These are phyloP conservation scores for Sebastes glaucus DNA, from an alignment of 2,797 vertebrate genomes.

Conservation along the genomic window DNA sequence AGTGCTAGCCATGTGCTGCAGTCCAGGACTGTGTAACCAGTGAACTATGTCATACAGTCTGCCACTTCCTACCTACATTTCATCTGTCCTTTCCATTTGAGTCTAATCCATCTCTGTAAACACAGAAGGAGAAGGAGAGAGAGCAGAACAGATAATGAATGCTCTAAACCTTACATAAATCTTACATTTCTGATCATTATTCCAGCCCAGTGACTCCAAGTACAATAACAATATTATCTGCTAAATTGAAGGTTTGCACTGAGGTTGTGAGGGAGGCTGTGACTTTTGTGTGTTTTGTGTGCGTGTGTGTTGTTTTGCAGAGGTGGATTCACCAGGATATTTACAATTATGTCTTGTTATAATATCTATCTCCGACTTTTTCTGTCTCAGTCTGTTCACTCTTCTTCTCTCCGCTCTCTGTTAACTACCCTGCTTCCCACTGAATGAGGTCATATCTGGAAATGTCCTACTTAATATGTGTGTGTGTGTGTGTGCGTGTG, in stretches of 20 bases:
- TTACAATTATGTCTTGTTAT: slow-evolving; percentile 51
- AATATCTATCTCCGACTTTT: slow-evolving; percentile 25
- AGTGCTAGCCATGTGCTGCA: slow-evolving; percentile 38
- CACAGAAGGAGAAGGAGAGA: slow-evolving; percentile 3
- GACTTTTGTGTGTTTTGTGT: slow-evolving; percentile 4
- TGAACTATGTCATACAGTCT: slow-evolving; percentile 40
- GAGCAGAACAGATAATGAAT: slow-evolving; percentile 33
- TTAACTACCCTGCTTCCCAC: slow-evolving; percentile 52
- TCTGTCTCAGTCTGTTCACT: slow-evolving; percentile 23
- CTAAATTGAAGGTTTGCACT: slow-evolving; percentile 30
- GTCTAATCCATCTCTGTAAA: slow-evolving; percentile 45
- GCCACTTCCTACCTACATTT: slow-evolving; percentile 38
- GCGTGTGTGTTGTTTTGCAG: slow-evolving; percentile 21
- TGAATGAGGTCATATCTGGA: slow-evolving; percentile 76
- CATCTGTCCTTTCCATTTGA: slow-evolving; percentile 44
- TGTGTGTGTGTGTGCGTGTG: slow-evolving; percentile 26
- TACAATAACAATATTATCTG: slow-evolving; percentile 33
- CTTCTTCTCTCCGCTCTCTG: slow-evolving; percentile 29
- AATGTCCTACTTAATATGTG: slow-evolving; percentile 72
- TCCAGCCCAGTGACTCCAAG: slow-evolving; percentile 18
- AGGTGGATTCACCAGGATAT: slow-evolving; percentile 35
- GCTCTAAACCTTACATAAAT: slow-evolving; percentile 24
- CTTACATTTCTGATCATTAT: slow-evolving; percentile 41
- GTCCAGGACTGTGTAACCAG: slow-evolving; percentile 25
- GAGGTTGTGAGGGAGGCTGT: slow-evolving; percentile 3